Percentiles rank a stretch among this genome's conserved stretches.
phyloP scores from a whole-genome alignment of 2,888 invertebrate species.

The Hydroisotoma schaefferi region DNA sequence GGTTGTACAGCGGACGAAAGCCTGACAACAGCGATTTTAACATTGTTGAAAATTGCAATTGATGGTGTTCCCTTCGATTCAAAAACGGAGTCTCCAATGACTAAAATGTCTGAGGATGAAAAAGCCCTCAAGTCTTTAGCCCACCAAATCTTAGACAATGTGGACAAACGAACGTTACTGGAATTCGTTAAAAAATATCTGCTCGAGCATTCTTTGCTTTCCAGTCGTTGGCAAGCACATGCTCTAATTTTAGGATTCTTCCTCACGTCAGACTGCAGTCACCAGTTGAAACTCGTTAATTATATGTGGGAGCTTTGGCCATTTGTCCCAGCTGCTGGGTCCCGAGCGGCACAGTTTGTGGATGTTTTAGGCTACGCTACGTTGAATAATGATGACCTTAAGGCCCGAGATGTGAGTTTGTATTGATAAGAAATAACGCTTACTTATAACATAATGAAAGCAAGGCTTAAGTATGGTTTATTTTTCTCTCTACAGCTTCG shows the following conservation, averaged over 20 bases:
- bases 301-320: conserved; percentile 49
- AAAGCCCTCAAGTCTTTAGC: conserved; percentile 46
- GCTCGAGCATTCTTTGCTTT: conserved; percentile 42
- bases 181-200: conserved; percentile 48
- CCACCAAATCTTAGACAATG: conserved; percentile 45
- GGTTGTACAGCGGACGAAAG: conserved; percentile 48
- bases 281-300: conserved; percentile 48
- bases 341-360: conserved; percentile 93
- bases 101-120: conserved; percentile 46
- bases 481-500: too few species aligned
- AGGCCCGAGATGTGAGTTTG: conserved; percentile 45
- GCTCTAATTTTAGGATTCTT: conserved; percentile 67
- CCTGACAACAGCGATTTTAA: conserved; percentile 45
- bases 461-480: too few species aligned
- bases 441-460: too few species aligned
- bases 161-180: conserved; percentile 46
- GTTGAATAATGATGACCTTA: conserved; percentile 61
- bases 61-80: conserved; percentile 48
- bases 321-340: conserved; percentile 60
- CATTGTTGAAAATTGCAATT: conserved; percentile 46
- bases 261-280: conserved; percentile 43
- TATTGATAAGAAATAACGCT: too few species aligned
- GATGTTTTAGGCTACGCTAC: conserved; percentile 94
- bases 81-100: conserved; percentile 45
- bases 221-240: conserved; percentile 84